phyloP scores from a whole-genome alignment of 1,140 invertebrate genomes.

The Eumaeus atala region DNA sequence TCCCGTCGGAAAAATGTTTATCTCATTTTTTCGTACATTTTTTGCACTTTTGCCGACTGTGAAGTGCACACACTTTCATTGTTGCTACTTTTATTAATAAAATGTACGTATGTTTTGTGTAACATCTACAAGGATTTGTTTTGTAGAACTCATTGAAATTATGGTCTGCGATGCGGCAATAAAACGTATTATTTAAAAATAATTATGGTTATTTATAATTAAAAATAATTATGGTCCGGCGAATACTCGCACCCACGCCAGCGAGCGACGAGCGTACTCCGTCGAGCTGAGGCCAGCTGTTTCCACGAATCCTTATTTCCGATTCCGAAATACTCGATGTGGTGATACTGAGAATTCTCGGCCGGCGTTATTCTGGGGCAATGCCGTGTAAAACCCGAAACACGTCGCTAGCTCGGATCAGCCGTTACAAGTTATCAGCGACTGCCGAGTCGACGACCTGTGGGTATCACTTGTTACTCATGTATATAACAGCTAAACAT shows the following conservation, averaged over 20 bases:
- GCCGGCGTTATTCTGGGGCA: slow-evolving; percentile 61
- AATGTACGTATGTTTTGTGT: neutral
- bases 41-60: too few relatives aligned
- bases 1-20: too few relatives aligned
- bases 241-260: slow-evolving; percentile 24
- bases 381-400: slow-evolving; percentile 59
- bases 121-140: neutral
- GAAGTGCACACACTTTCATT: too few relatives aligned
- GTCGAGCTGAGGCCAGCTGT: slow-evolving; percentile 48
- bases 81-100: too few relatives aligned
- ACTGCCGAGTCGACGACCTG: slow-evolving; percentile 29
- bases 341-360: slow-evolving; percentile 58
- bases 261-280: slow-evolving; percentile 34
- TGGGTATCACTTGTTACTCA: slow-evolving; percentile 55
- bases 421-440: slow-evolving; percentile 46
- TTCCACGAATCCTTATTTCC: slow-evolving; percentile 68
- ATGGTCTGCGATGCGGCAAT: slow-evolving; percentile 1
- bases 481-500: too few relatives aligned
- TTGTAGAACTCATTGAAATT: slow-evolving; percentile 2
- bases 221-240: slow-evolving; percentile 12
- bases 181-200: slow-evolving; percentile 9
- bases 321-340: slow-evolving; percentile 65
- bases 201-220: slow-evolving; percentile 7
- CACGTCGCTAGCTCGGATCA: slow-evolving; percentile 30
- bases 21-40: too few relatives aligned